Evolutionary conservation across 2,888 invertebrate species (phyloP).

Genomic region (Adelognathus sp.): DNA sequence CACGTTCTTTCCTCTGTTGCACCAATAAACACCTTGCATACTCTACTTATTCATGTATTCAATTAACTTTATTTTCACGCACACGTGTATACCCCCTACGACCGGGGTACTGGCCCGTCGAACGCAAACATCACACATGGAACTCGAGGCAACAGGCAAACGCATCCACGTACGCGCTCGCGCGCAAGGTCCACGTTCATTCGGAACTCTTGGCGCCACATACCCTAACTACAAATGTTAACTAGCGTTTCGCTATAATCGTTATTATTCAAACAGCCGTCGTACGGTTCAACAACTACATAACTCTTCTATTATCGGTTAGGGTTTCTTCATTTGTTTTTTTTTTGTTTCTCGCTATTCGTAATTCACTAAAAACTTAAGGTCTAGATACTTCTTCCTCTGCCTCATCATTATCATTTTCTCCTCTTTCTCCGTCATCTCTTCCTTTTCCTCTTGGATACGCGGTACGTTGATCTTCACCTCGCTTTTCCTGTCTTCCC

Average conservation of each 20-base stretch:
- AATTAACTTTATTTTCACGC: constrained; percentile 51
- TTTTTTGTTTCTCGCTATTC: constrained; percentile 61
- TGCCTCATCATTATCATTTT: constrained; percentile 51
- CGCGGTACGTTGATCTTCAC: neutral
- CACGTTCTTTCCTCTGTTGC: constrained; percentile 34
- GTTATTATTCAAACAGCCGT: constrained; percentile 78
- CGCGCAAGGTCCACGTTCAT: constrained; percentile 48
- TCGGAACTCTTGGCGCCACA: constrained; percentile 55
- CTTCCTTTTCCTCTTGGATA: neutral
- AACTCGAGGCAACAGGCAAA: constrained; percentile 41
- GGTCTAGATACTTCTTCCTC: constrained; percentile 70
- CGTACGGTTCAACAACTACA: constrained; percentile 79
- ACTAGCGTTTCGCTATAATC: constrained; percentile 64
- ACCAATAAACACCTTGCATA: constrained; percentile 50
- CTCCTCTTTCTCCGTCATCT: neutral
- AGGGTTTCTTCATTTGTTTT: constrained; percentile 64
- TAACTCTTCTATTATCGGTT: constrained; percentile 76
- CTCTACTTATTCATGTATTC: constrained; percentile 52
- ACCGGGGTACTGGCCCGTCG: constrained; percentile 30
- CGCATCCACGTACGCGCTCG: constrained; percentile 38
- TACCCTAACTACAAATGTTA: constrained; percentile 62
- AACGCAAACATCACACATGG: constrained; percentile 4
- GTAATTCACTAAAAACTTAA: constrained; percentile 78
- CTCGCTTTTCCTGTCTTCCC: constrained; percentile 1
- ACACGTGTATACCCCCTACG: constrained; percentile 39